These are phyloP conservation scores for Nematolebias whitei DNA, from an alignment of 2,113 vertebrate species.

Conservation along the genomic window DNA sequence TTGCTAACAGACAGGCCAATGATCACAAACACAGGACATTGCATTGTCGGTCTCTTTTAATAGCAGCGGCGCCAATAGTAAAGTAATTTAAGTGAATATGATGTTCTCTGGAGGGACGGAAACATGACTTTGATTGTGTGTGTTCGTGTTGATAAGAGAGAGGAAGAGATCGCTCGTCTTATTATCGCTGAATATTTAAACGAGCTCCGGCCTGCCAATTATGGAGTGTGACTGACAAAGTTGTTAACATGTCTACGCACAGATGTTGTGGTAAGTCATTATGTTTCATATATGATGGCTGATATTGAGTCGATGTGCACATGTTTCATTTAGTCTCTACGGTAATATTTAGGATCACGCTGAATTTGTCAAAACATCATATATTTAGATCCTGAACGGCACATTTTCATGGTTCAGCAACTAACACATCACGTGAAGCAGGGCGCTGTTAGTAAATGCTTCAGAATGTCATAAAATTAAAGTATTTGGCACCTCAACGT, in stretches of 20 bases:
- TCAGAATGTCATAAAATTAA: conserved; percentile 34
- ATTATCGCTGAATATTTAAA: conserved; percentile 75
- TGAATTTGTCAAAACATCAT: conserved; percentile 13
- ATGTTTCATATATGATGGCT: conserved; percentile 18
- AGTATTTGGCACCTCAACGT: conserved; percentile 8
- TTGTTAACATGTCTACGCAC: conserved; percentile 56
- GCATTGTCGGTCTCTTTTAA: too few species aligned
- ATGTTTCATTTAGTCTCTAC: conserved; percentile 32
- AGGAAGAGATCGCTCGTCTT: conserved; percentile 35
- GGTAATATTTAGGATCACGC: conserved; percentile 12
- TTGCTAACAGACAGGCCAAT: too few species aligned
- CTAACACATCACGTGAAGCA: conserved; percentile 18
- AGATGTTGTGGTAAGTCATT: conserved; percentile 63
- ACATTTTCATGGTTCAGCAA: conserved; percentile 18
- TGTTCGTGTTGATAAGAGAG: conserved; percentile 5
- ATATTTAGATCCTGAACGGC: conserved; percentile 18
- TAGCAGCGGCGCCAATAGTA: neutral
- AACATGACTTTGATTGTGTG: neutral
- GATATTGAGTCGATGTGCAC: conserved; percentile 14
- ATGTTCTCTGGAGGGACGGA: conserved; percentile 9
- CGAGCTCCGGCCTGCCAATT: conserved; percentile 55
- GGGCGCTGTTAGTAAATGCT: conserved; percentile 8
- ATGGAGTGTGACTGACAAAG: conserved; percentile 69
- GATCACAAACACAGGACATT: too few species aligned
- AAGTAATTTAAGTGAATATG: neutral